A percentile compares a stretch with the other conserved stretches of the same genome.
Evolutionary conservation across 1,140 invertebrate genomes (phyloP).

Genomic region (Lamellibrachia luymesi): DNA sequence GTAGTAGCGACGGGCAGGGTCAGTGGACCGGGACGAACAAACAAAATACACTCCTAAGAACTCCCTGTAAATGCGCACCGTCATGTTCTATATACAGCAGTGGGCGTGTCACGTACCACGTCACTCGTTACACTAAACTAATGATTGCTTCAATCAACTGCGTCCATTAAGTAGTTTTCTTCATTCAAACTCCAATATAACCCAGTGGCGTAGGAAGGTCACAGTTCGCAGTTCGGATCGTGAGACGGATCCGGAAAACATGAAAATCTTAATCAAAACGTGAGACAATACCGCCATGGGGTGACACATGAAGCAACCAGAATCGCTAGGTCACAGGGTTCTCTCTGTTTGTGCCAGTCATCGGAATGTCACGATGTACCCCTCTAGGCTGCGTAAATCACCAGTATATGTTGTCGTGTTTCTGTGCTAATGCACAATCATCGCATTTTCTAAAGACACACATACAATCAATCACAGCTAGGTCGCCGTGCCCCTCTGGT

Average conservation of each 20-base stretch:
- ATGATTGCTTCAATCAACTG: no score
- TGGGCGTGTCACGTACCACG: no score
- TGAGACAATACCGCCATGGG: no score
- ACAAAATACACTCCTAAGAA: neutral
- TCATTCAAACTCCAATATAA: no score
- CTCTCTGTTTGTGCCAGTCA: neutral
- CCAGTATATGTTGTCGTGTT: neutral
- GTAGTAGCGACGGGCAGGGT: neutral
- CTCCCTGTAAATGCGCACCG: neutral
- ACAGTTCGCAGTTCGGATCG: no score
- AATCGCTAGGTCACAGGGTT: neutral
- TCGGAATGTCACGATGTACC: neutral
- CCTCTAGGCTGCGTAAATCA: neutral
- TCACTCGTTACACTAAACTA: no score
- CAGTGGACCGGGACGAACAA: neutral
- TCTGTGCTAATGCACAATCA: neutral
- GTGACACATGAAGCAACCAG: neutral
- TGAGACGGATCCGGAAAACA: neutral
- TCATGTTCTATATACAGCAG: neutral
- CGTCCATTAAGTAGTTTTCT: no score
- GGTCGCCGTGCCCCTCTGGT: neutral
- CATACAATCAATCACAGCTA: neutral
- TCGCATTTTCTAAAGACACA: neutral
- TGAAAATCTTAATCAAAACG: neutral
- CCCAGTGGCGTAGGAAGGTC: no score